Evolutionary conservation across 2,113 vertebrate genomes (phyloP), one percentile per base, ranked within the genome.

Genomic region (Parus major): DNA sequence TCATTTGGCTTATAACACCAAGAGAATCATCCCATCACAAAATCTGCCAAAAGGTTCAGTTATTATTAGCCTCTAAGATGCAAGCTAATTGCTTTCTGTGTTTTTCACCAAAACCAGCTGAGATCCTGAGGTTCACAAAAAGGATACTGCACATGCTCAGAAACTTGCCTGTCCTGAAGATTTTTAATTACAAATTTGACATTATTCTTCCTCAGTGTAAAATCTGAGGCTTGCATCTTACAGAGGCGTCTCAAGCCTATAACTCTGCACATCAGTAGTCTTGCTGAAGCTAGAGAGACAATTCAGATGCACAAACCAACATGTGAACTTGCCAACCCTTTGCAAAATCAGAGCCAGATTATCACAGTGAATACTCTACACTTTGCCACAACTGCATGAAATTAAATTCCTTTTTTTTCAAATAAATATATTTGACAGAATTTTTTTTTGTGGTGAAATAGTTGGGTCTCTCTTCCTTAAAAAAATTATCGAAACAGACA

Each of bases 31-130:
- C 90, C 68, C 79, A 92, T 75, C 93, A 91, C 87, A 93, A 82
- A 95, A 93, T 75, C 82, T 96, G 93, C 93, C 94, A 94, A 96
- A 94, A 95, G 60, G 87, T 95, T 95, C 85, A 50, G 87, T 90
- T 93, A 94, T 91, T 95, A 96, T 94, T 96, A 97, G 92, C 88
- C 76, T 86, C 87, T 82, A 88, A 90, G 90, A 93, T 78, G 71
- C 90, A 95, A 94, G 85, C 59, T 96, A 97, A 97, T 96, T 96
- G 88, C 90, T 94, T 95, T 95, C 84, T 90, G 29, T 66, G 39
- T 78, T 94, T 95, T 95, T 91, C 90, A 96, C 94, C 76, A 78
- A 92, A 96, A 96, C 78, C 92, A 96, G 95, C 90, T 95, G 93
- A 96, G 90, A 97, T 88, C 79, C 52, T 1, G 16, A 94, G 82